phyloP scores from a whole-genome alignment of 2,797 vertebrate species.

The Cheracebus regulus region DNA sequence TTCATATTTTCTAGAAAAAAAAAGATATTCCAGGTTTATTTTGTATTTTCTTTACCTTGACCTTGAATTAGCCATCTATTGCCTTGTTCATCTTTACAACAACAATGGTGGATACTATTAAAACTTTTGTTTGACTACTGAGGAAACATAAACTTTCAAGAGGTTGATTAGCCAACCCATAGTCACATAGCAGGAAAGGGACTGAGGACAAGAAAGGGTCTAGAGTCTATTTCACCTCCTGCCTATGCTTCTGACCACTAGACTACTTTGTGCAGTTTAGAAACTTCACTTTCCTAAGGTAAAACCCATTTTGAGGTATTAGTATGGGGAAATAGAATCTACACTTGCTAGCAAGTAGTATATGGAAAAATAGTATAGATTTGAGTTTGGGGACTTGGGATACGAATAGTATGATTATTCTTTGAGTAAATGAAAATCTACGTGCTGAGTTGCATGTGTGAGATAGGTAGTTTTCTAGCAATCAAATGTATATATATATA shows the following conservation, averaged over 20 bases:
- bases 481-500: background rate
- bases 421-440: conserved; percentile 41
- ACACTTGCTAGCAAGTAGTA: background rate
- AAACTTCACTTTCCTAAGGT: background rate
- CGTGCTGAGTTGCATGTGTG: background rate
- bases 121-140: background rate
- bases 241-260: background rate
- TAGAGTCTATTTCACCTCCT: background rate
- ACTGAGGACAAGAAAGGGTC: background rate
- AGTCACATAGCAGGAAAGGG: background rate
- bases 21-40: background rate
- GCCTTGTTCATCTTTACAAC: background rate
- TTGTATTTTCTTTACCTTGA: background rate
- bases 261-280: background rate
- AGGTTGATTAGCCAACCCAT: background rate
- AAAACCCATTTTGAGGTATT: background rate
- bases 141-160: background rate
- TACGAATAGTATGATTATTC: background rate
- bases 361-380: background rate
- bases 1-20: background rate
- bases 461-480: conserved; percentile 20
- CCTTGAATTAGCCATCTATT: background rate
- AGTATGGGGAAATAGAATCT: background rate
- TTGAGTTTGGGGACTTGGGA: background rate
- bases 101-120: background rate